These are phyloP conservation scores for Azorinus chamasolen DNA, from an alignment of 2,888 invertebrate genomes.

Conservation along the genomic window DNA sequence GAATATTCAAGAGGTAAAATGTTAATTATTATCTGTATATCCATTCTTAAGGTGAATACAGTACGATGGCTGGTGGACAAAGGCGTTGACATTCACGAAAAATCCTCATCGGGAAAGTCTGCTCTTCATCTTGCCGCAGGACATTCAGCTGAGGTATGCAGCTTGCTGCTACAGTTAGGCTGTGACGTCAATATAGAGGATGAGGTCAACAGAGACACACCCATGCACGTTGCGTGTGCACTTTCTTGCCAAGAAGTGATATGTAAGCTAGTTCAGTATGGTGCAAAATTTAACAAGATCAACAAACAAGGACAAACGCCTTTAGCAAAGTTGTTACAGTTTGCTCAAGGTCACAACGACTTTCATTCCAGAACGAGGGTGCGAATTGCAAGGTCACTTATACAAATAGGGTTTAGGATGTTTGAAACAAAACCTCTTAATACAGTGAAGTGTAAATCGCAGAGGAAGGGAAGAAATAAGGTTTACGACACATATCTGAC, in stretches of 20 bases:
- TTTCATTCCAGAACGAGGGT: constrained; percentile 70
- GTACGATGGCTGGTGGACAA: constrained; percentile 39
- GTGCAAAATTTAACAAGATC: constrained; percentile 66
- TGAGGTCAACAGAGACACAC: constrained; percentile 66
- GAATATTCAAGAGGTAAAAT: too few species aligned
- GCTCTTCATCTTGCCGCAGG: constrained; percentile 69
- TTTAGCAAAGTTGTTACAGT: constrained; percentile 67
- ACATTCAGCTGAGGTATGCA: constrained; percentile 54
- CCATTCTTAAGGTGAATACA: constrained; percentile 42
- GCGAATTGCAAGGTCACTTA: constrained; percentile 61
- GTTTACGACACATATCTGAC: constrained; percentile 47
- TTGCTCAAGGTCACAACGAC: constrained; percentile 52
- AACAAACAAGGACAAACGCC: constrained; percentile 71
- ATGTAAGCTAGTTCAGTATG: constrained; percentile 60
- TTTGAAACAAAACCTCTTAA: background rate
- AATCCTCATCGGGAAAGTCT: constrained; percentile 61
- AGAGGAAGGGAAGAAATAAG: constrained; percentile 52
- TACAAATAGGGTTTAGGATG: constrained; percentile 64
- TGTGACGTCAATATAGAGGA: constrained; percentile 72
- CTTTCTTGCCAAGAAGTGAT: constrained; percentile 57
- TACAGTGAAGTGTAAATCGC: background rate
- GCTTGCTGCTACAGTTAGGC: constrained; percentile 58
- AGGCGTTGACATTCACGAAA: constrained; percentile 50
- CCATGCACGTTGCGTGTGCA: constrained; percentile 73
- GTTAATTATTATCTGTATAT: too few species aligned